phyloP scores from a whole-genome alignment of 2,888 invertebrate genomes.

The Drosophila cyrtoloma region DNA sequence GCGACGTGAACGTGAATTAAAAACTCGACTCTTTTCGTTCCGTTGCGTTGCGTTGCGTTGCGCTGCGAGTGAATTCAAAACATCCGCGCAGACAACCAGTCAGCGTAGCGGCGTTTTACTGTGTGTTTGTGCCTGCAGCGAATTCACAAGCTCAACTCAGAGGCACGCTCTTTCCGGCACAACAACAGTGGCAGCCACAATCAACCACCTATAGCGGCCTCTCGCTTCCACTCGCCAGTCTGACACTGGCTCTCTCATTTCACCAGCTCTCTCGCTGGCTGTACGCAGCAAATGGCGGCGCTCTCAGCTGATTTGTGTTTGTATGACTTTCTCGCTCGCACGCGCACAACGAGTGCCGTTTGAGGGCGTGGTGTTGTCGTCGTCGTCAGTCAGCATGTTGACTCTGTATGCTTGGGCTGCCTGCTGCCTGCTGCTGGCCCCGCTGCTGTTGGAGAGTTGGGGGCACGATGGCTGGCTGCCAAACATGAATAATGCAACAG shows the following conservation, averaged over 20 bases:
- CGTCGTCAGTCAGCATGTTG: slow-evolving; percentile 46
- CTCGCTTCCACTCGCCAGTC: slow-evolving; percentile 27
- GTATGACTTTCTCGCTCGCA: slow-evolving; percentile 61
- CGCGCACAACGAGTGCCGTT: slow-evolving; percentile 42
- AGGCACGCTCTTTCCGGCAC: slow-evolving; percentile 28
- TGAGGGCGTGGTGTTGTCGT: slow-evolving; percentile 73
- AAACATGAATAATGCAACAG: slow-evolving; percentile 77
- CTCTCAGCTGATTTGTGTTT: slow-evolving; percentile 75
- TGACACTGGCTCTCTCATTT: slow-evolving; percentile 30
- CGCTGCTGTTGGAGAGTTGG: slow-evolving; percentile 40
- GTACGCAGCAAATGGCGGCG: slow-evolving; percentile 70
- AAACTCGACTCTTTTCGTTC: slow-evolving; percentile 33
- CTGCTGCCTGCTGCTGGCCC: slow-evolving; percentile 20
- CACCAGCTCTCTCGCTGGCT: slow-evolving; percentile 28
- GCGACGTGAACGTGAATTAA: slow-evolving; percentile 35
- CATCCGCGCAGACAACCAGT: slow-evolving; percentile 69
- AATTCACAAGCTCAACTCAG: slow-evolving; percentile 36
- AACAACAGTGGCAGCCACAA: slow-evolving; percentile 13
- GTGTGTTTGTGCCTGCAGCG: slow-evolving; percentile 58
- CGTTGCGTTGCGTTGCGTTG: slow-evolving; percentile 14
- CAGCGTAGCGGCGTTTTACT: slow-evolving; percentile 71
- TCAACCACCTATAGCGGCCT: slow-evolving; percentile 39
- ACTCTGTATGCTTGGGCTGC: slow-evolving; percentile 22
- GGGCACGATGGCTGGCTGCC: slow-evolving; percentile 67
- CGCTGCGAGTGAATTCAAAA: slow-evolving; percentile 31